A percentile compares a stretch with the other conserved stretches of the same genome.
phyloP scores from a whole-genome alignment of 2,888 invertebrate genomes.

The Danaus chrysippus region DNA sequence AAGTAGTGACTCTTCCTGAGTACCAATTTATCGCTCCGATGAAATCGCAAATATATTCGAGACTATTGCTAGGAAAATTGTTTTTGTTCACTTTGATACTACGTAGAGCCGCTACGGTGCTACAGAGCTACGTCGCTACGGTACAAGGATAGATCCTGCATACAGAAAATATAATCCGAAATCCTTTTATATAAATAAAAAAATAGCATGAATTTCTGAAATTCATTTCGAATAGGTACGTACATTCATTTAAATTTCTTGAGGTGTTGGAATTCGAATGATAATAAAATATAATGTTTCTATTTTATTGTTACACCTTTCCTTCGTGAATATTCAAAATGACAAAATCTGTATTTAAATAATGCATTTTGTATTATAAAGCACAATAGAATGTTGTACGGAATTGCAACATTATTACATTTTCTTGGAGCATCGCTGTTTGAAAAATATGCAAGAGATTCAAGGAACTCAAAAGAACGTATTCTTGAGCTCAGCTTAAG shows the following conservation, averaged over 20 bases:
- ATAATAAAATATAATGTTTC: neutral
- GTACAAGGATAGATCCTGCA: too few species aligned
- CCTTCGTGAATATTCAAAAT: constrained; percentile 16
- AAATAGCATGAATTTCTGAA: too few species aligned
- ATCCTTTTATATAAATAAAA: too few species aligned
- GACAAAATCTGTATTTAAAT: constrained; percentile 24
- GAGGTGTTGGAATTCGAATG: neutral
- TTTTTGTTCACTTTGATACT: constrained; percentile 16
- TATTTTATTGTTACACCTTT: neutral
- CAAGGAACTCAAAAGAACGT: constrained; percentile 22
- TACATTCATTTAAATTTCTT: too few species aligned
- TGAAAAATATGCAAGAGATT: constrained; percentile 35
- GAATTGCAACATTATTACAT: constrained; percentile 41
- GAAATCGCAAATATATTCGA: constrained; percentile 19
- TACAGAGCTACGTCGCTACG: neutral
- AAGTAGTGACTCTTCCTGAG: constrained; percentile 17
- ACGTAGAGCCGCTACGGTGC: constrained; percentile 5
- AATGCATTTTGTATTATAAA: constrained; percentile 34
- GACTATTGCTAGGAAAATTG: constrained; percentile 19
- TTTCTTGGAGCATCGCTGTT: constrained; percentile 37
- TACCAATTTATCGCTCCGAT: constrained; percentile 26
- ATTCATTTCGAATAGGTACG: too few species aligned
- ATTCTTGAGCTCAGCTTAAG: constrained; percentile 18
- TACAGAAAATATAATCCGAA: too few species aligned
- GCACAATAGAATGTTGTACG: constrained; percentile 38